phyloP scores from a whole-genome alignment of 2,888 invertebrate species.

The Clitarchus hookeri region DNA sequence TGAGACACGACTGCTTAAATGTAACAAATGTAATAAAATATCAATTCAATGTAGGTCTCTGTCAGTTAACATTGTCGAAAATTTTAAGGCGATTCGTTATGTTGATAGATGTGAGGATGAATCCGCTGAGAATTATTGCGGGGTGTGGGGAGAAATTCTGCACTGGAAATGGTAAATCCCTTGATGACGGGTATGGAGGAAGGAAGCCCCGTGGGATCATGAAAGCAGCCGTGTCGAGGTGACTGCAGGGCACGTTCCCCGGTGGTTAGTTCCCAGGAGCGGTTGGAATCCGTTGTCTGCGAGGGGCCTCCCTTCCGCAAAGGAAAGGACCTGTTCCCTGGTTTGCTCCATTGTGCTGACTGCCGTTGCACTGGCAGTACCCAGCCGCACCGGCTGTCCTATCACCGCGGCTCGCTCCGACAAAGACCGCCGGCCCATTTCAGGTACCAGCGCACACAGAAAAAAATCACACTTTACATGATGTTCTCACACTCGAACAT shows the following conservation, averaged over 20 bases:
- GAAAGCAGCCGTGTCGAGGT: not conserved
- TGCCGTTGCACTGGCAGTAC: not conserved
- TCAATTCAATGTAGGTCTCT: too few relatives aligned
- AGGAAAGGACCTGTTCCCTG: not conserved
- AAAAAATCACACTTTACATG: not conserved
- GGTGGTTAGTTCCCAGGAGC: constrained; percentile 1
- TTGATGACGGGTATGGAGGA: not conserved
- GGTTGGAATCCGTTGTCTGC: not conserved
- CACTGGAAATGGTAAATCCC: not conserved
- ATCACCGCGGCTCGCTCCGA: not conserved
- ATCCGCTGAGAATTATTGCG: not conserved
- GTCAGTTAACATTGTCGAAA: too few relatives aligned
- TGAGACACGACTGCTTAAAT: too few relatives aligned
- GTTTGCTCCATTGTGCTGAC: not conserved
- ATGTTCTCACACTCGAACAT: too few relatives aligned
- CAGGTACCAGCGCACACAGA: not conserved
- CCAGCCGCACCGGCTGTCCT: not conserved
- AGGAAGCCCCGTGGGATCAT: not conserved
- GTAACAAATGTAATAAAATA: too few relatives aligned
- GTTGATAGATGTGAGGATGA: not conserved
- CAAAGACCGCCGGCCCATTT: not conserved
- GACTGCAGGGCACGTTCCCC: not conserved
- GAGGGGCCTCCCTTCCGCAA: not conserved
- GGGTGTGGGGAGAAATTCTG: not conserved
- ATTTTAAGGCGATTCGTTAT: too few relatives aligned